Conservation (phyloP, 1,140 invertebrate genomes). For the Philopotamus ludificatus region DNA sequence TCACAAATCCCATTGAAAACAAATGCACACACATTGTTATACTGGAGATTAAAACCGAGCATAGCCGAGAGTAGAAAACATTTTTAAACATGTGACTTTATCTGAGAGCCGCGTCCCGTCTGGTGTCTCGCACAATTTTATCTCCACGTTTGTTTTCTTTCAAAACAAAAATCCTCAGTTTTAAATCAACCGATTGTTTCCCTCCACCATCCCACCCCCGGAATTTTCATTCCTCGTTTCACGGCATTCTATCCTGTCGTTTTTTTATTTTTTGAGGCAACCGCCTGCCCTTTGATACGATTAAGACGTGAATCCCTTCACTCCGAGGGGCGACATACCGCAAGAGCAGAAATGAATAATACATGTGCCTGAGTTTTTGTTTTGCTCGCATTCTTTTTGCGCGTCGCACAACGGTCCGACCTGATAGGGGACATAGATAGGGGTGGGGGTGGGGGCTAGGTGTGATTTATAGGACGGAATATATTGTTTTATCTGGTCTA, state of each 20-base stretch:
- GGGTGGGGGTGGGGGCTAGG: constrained; percentile 32
- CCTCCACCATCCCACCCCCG: not conserved
- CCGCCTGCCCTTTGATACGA: constrained; percentile 30
- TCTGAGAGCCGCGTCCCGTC: constrained; percentile 17
- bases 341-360: constrained; percentile 38
- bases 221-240: not conserved
- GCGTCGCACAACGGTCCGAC: not conserved
- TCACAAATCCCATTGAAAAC: too few species aligned
- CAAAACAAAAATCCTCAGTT: constrained; percentile 25
- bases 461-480: constrained; percentile 40
- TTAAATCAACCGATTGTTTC: constrained; percentile 38
- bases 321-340: constrained; percentile 29
- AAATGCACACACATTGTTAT: too few species aligned
- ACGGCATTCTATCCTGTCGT: not conserved
- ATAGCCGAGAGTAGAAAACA: too few species aligned
- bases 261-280: not conserved
- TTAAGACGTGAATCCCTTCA: constrained; percentile 35
- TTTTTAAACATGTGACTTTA: constrained; percentile 14
- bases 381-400: constrained; percentile 34
- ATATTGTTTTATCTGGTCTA: constrained; percentile 35
- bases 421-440: constrained; percentile 34
- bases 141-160: constrained; percentile 3
- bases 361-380: constrained; percentile 35
- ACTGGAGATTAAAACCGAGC: too few species aligned
- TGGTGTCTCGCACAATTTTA: constrained; percentile 29